A percentile compares a stretch with the other conserved stretches of the same genome.
Conservation (phyloP, 2,113 vertebrate genomes). For the Shinisaurus crocodilurus region DNA sequence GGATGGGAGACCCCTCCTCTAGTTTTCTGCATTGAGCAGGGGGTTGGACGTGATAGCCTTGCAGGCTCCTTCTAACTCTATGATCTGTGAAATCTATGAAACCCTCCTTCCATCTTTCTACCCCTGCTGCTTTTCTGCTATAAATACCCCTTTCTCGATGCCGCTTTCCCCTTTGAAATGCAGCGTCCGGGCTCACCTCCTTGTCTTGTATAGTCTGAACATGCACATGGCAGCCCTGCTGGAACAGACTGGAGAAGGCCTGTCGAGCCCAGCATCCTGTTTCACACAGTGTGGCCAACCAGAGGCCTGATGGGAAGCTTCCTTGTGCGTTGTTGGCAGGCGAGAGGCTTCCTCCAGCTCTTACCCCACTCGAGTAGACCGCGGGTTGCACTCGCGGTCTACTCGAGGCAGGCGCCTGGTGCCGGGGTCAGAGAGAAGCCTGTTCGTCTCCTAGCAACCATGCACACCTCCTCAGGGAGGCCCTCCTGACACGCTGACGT, state of each 20-base stretch:
- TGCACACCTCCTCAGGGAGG: not conserved
- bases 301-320: not conserved
- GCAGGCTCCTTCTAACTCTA: no score
- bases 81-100: not conserved
- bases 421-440: not conserved
- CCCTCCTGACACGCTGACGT: not conserved
- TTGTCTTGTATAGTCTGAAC: no score
- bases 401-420: not conserved
- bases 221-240: no score
- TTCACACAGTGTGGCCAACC: no score
- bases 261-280: no score
- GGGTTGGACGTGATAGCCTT: no score
- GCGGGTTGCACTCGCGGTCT: not conserved
- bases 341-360: not conserved
- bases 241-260: no score
- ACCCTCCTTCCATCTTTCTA: no score
- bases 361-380: no score
- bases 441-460: conserved; percentile 3
- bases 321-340: not conserved
- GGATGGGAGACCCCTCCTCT: no score
- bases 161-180: not conserved
- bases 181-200: no score
- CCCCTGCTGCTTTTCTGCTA: not conserved
- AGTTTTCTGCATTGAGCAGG: no score
- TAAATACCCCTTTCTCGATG: not conserved